phyloP scores from a whole-genome alignment of 2,797 vertebrate species.

The Pangasius larnaudii region DNA sequence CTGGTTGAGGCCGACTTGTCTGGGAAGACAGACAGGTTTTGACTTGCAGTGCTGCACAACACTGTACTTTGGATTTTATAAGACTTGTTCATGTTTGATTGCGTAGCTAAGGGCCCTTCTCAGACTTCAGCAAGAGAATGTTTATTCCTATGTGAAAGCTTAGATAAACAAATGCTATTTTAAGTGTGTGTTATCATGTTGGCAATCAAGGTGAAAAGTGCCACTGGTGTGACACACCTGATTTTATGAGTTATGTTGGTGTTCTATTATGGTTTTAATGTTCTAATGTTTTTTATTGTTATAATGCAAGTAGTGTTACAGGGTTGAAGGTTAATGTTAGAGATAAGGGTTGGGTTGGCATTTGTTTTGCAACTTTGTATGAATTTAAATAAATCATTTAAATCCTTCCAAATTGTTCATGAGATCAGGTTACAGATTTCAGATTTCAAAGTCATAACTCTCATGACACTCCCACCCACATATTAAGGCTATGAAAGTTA shows the following conservation, averaged over 20 bases:
- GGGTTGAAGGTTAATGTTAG: neutral
- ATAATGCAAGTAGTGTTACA: neutral
- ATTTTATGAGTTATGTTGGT: neutral
- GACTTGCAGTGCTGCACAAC: conserved; percentile 8
- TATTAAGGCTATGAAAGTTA: neutral
- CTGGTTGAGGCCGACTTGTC: neutral
- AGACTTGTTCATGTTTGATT: neutral
- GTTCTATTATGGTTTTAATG: too few relatives aligned
- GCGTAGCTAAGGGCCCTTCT: neutral
- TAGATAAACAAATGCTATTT: neutral
- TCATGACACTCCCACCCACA: neutral
- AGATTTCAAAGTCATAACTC: neutral
- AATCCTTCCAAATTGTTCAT: neutral
- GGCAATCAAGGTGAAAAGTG: neutral
- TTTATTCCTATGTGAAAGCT: neutral
- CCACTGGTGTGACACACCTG: neutral
- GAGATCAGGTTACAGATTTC: neutral
- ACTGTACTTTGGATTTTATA: neutral
- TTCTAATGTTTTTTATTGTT: neutral
- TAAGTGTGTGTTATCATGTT: neutral
- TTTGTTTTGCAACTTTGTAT: neutral
- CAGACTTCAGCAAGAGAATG: neutral
- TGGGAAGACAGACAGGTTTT: neutral
- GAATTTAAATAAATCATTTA: neutral
- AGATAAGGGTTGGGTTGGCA: neutral